Base-by-base conservation (phyloP, 2,113 vertebrate species). In the Montifringilla adamsi region DNA sequence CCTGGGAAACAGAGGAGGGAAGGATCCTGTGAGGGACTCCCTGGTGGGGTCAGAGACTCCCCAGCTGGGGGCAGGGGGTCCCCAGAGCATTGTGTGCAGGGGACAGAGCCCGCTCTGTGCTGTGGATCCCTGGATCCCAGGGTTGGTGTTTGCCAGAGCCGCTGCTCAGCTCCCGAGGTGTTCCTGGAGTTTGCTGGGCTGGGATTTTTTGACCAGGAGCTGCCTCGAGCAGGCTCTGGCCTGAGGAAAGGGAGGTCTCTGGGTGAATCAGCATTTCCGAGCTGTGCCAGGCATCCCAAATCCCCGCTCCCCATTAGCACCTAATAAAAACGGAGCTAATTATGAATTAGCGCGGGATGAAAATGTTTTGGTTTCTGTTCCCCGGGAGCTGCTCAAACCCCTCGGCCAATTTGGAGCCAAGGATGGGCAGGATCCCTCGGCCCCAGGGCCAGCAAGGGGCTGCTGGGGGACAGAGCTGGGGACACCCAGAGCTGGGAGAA, bases 261-360 rank as follows among this genome's bases (percentile, higher is more conserved):
- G n/a, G 82, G 95, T 96, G 94, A 95, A 98, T 98, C 97, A 97
- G 96, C 98, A 97, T 98, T 97, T 97, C 80, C 77, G 88, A 92
- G 96, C 96, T 94, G 97, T 91, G 96, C 92, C 95, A 74, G 60
- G 94, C 97, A 96, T 97, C 94, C 82, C 95, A 96, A 96, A 96
- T 35, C 96, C 91, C 96, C 94, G 93, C 95, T 97, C 97, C 97
- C 97, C 93, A 96, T 97, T 97, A 97, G 96, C 85, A 96, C 96
- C 97, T 98, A 97, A 98, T 97, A 93, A 96, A 97, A 97, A 97
- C 95, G 44, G 84, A 90, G 90, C 96, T 96, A 96, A 97, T 96
- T 96, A 94, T 58, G 79, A 84, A 90, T 70, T 70, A 93, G 89
- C 44, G 2, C 79, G 74, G 93, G 93, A 67, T 91, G 92, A 90